Base-by-base conservation (phyloP, 1,140 invertebrate species). In the Sinonovacula constricta region DNA sequence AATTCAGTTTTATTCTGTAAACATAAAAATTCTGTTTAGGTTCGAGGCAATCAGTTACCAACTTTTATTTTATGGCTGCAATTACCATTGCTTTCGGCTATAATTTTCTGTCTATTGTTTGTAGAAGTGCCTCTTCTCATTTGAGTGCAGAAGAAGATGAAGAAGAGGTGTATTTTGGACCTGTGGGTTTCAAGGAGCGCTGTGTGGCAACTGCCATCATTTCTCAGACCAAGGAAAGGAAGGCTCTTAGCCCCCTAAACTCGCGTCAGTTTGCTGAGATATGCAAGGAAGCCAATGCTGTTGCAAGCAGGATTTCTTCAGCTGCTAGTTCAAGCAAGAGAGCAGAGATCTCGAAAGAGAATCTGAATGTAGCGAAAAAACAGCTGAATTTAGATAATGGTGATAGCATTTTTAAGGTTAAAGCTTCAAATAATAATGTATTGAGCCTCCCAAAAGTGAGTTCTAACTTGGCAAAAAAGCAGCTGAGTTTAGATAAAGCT, bases 141-240 rank as follows among this genome's bases (percentile, higher is more conserved):
- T n/a, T n/a, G n/a, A n/a, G n/a, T n/a, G n/a, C n/a, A n/a, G 51
- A 51, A 3, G 83, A 80, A 14, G 82, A 84, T 26, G 86, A 88
- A 12, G 86, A 86, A 31, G 87, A 88, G 69, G 83, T 88, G 7
- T 88, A 86, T 67, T 80, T 88, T 82, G 87, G 87, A 30, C 85
- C 85, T 24, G 68, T 88, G 34, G 80, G 85, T 26, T 87, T 86
- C 69, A 79, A 67, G 51, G 87, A 88, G 34, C 83, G 75, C 33
- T 81, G 81, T 56, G 79, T 85, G 10, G 67, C 80, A 26, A 72
- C 81, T 34, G 80, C 71, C 22, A 82, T 86, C n/a, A 68, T 51
- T 30, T 60, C 77, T 15, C 26, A 39, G 1, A 39, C 60, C 24
- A 54, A 74, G 15, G 72, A 76, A 33, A 31, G 82, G 0, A 81